Base-by-base conservation (phyloP, 2,797 vertebrate species). In the Naso thynnoides region DNA sequence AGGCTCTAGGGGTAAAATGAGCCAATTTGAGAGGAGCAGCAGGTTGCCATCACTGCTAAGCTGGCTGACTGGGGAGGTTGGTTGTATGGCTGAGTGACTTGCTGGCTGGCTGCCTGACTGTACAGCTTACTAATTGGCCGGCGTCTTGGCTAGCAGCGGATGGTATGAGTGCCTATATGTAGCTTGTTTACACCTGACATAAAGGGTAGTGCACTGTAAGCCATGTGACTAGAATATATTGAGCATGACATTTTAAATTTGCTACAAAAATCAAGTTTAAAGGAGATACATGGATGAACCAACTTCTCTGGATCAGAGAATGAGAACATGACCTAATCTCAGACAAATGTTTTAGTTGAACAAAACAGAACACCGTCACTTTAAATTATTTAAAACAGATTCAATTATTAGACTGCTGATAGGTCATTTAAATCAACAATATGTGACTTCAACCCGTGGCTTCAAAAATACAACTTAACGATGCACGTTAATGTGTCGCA, bases 11-110 rank as follows among this genome's bases (percentile, higher is more conserved):
- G 85, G 78, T 83, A 91, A 91, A 93, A 94, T 85, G 85, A 87
- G 86, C 89, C 88, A 92, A 92, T 94, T 92, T 93, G 85, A 91
- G 89, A 84, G 77, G 58, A 86, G 73, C 90, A 91, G 86, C 87
- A 86, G 86, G 86, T 84, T 86, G 78, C 88, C 88, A 89, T 88
- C 91, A 89, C 81, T 55, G 79, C 85, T 80, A 52, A 50, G 41
- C 75, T 82, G 79, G 74, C 86, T 78, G 82, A 70, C 83, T 78
- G 78, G 65, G 80, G 79, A 77, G 87, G 81, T 61, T 78, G 84
- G 77, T 56, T 79, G 83, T 62, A 90, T 73, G 88, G 89, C 81
- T 89, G 83, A 89, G 76, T 88, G 84, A 85, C 76, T 85, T 71
- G 57, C 76, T 87, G 86, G 85, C 87, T 58, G 70, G 65, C 67